These are phyloP conservation scores for Meghimatium bilineatum DNA, from an alignment of 2,888 invertebrate genomes.

Conservation along the genomic window DNA sequence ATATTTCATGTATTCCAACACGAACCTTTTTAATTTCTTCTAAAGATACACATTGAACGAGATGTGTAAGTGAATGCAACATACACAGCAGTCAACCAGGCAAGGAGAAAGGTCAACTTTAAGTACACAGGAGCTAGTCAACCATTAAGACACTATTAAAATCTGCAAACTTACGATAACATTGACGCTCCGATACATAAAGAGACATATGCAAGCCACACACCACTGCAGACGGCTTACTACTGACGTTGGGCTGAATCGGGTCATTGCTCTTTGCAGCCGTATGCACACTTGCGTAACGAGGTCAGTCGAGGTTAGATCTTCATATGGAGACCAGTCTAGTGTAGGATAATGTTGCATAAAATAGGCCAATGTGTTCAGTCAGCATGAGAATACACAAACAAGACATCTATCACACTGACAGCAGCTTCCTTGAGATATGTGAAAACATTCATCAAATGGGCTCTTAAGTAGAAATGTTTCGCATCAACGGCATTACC, in stretches of 20 bases:
- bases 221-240: not conserved
- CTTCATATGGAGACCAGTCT: not conserved
- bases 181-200: not conserved
- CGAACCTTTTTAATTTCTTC: not conserved
- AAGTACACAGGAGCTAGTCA: not conserved
- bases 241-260: not conserved
- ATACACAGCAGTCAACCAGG: not conserved
- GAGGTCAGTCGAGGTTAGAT: constrained; percentile 27
- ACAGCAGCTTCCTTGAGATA: not conserved
- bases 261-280: constrained; percentile 33
- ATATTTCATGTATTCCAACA: not conserved
- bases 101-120: not conserved
- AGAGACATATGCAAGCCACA: not conserved
- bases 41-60: not conserved
- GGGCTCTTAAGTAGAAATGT: not conserved
- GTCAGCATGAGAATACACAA: not conserved
- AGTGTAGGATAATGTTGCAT: not conserved
- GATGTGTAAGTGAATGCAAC: not conserved
- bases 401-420: not conserved
- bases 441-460: not conserved
- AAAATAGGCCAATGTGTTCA: not conserved
- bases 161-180: not conserved
- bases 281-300: constrained; percentile 43
- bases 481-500: not conserved
- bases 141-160: not conserved